A percentile compares a stretch with the other conserved stretches of the same genome.
These are phyloP conservation scores for Philotrypesis tridentata DNA, from an alignment of 1,140 invertebrate genomes.

Conservation along the genomic window DNA sequence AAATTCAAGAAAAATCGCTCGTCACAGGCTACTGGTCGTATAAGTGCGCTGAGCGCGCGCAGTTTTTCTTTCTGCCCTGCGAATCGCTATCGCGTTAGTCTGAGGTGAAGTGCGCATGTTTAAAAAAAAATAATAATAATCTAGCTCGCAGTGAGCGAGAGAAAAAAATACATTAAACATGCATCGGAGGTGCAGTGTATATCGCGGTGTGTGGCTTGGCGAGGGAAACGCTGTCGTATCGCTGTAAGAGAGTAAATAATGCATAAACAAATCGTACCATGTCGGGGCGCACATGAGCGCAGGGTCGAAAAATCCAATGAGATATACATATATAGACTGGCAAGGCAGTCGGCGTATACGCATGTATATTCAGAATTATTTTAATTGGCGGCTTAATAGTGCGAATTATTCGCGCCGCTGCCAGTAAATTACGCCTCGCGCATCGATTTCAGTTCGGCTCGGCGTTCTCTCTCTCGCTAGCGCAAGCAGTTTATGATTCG, in stretches of 20 bases:
- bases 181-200: slow-evolving; percentile 2
- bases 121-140: slow-evolving; percentile 30
- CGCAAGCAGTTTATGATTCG: slow-evolving; percentile 16
- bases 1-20: slow-evolving; percentile 3
- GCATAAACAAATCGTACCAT: slow-evolving; percentile 40
- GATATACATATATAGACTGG: slow-evolving; percentile 1
- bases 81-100: not conserved
- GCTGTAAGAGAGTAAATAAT: slow-evolving; percentile 36
- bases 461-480: too few species aligned
- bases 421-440: slow-evolving; percentile 35
- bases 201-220: not conserved
- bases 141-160: not conserved
- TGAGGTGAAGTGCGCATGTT: not conserved
- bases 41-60: not conserved
- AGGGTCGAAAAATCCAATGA: not conserved
- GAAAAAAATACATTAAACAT: slow-evolving; percentile 11
- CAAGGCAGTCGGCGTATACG: not conserved
- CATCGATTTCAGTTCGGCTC: slow-evolving; percentile 19
- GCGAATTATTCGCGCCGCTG: slow-evolving; percentile 29
- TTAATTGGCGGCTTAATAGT: slow-evolving; percentile 38
- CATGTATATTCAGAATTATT: slow-evolving; percentile 20
- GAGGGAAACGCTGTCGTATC: not conserved
- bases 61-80: not conserved
- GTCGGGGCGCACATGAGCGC: not conserved
- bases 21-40: not conserved